A percentile compares a stretch with the other conserved stretches of the same genome.
Evolutionary conservation across 2,888 invertebrate species (phyloP).

Genomic region (Lycophotia porphyrea): DNA sequence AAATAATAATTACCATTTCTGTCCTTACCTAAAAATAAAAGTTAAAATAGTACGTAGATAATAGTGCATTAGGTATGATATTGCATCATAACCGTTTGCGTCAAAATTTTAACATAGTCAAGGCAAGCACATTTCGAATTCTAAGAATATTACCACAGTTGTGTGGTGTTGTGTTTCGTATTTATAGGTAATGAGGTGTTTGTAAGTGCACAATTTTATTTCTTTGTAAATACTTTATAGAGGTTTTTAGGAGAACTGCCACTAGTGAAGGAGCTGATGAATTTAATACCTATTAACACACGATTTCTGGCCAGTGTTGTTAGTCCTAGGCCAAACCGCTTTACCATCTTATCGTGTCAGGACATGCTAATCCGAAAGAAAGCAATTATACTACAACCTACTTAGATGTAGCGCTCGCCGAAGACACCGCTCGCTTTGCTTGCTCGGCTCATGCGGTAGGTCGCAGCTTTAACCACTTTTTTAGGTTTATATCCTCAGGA

Average conservation of each 20-base stretch:
- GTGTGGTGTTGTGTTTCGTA: conserved; percentile 82
- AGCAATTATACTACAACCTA: background rate
- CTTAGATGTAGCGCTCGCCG: background rate
- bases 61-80: conserved; percentile 58
- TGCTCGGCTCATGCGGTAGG: background rate
- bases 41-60: conserved; percentile 36
- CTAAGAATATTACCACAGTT: conserved; percentile 84
- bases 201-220: conserved; percentile 58
- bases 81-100: conserved; percentile 56
- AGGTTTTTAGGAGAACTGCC: background rate
- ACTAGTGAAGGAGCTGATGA: background rate
- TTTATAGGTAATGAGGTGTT: conserved; percentile 73
- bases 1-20: background rate
- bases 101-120: conserved; percentile 69
- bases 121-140: conserved; percentile 81
- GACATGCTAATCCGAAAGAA: background rate
- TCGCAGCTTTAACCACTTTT: background rate
- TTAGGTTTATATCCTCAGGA: no score
- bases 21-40: conserved; percentile 38
- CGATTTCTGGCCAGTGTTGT: background rate
- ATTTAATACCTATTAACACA: background rate
- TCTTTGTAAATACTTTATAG: conserved; percentile 36
- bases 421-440: background rate
- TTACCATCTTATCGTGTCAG: background rate
- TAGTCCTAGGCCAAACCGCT: background rate